A percentile compares a stretch with the other conserved stretches of the same genome.
phyloP scores from a whole-genome alignment of 2,797 vertebrate species.

The Oreochromis grahami region DNA sequence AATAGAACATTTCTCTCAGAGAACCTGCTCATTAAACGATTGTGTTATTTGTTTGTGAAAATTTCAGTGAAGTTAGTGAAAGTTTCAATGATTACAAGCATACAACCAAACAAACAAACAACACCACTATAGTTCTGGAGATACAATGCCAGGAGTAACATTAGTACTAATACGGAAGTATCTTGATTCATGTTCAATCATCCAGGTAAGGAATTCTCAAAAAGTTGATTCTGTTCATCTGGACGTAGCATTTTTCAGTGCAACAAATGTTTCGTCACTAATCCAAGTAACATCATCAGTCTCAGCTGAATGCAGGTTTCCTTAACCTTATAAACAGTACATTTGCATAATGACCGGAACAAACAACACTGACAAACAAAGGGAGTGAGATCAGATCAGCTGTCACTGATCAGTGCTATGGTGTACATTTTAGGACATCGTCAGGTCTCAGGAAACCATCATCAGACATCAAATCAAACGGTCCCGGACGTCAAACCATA shows the following conservation, averaged over 20 bases:
- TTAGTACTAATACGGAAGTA: not conserved
- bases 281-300: not conserved
- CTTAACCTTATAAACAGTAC: not conserved
- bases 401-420: not conserved
- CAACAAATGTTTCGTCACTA: not conserved
- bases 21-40: not conserved
- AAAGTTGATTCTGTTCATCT: not conserved
- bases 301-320: not conserved
- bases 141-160: not conserved
- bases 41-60: not conserved
- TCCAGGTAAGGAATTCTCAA: not conserved
- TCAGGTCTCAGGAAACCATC: not conserved
- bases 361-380: not conserved
- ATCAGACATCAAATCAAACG: not conserved
- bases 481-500: not conserved
- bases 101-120: not conserved
- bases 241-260: not conserved
- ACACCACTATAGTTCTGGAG: not conserved
- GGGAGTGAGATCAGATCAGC: not conserved
- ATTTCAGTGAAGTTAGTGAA: not conserved
- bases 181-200: not conserved
- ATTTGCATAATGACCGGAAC: not conserved
- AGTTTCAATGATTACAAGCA: not conserved
- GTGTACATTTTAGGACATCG: not conserved
- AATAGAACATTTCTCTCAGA: not conserved